Base-by-base conservation (phyloP, 92 coral and sea anemone species). In the Paramuricea clavata region DNA sequence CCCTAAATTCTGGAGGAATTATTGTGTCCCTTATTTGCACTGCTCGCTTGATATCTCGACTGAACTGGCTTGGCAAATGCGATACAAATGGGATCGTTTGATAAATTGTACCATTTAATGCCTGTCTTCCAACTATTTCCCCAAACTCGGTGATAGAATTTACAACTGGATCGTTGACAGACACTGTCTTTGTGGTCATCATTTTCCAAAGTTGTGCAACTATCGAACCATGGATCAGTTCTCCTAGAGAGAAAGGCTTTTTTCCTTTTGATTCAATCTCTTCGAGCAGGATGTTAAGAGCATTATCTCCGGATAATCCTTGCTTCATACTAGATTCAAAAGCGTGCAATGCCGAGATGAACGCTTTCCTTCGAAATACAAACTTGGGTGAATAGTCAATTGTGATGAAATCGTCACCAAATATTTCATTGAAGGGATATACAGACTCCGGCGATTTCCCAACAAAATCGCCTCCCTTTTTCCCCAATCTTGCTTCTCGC, bases 11-110 rank as follows among this genome's bases (percentile, higher is more conserved):
- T 23, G 69, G 31, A 1, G 69, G 69, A 27, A 61, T 8, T 61
- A 61, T 19, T 2, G 35, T 5, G 69, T 61, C 69, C 69, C 35
- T 10, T 1, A 61, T 77, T 69, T 52, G 15, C 49, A n/a, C 36
- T 17, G 83, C 83, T 25, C 69, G 69, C 42, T 77, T 23, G 26
- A 77, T 50, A 52, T 77, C 67, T 47, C 83, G 83, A 60, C 26
- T 33, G 36, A 77, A 77, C 17, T 36, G 13, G 21, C 3, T 49
- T 32, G 83, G 83, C 22, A 49, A 35, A 52, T 77, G 49, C 36
- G 83, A 33, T 10, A 22, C 16, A 39, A 77, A 50, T 49, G 83
- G 82, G 8, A 61, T 8, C 27, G n/a, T 10, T 23, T 61, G 31
- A 31, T 19, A 61, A 2, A 2, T 0, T 6, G 3, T 9, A 31